Conservation (phyloP, 2,113 vertebrate species). For the Chrysochloris asiatica region DNA sequence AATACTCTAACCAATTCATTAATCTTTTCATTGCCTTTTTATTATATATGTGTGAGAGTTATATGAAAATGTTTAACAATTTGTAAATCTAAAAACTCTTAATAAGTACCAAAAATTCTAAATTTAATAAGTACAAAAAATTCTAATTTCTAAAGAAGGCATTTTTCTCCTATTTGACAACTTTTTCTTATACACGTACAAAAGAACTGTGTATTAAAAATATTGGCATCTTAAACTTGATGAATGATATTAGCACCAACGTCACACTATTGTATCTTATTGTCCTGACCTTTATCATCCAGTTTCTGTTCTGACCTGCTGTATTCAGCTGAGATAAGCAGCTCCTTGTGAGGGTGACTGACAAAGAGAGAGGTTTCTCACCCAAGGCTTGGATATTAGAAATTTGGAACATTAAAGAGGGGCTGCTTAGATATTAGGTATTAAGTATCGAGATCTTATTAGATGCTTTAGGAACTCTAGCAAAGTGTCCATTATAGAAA, state of each 20-base stretch:
- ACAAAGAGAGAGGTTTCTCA: conserved; percentile 42
- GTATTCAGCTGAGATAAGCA: conserved; percentile 23
- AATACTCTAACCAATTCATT: background rate
- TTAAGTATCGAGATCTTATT: conserved; percentile 43
- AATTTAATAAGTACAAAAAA: conserved; percentile 3
- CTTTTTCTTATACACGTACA: background rate
- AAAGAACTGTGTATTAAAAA: conserved; percentile 15
- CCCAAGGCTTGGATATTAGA: background rate
- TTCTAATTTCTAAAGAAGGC: conserved; percentile 2
- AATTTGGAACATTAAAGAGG: conserved; percentile 31
- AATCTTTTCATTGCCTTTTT: background rate
- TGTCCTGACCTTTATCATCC: conserved; percentile 45
- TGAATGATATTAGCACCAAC: conserved; percentile 14
- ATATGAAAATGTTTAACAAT: conserved; percentile 16
- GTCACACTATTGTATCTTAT: conserved; percentile 53
- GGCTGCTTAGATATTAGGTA: conserved; percentile 11
- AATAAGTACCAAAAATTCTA: background rate
- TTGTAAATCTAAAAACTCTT: background rate
- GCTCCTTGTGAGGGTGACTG: conserved; percentile 23
- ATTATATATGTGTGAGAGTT: background rate
- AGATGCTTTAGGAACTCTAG: conserved; percentile 61
- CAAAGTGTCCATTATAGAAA: conserved; percentile 57
- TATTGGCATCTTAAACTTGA: conserved; percentile 9
- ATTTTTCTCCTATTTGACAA: background rate
- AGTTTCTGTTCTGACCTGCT: conserved; percentile 31